A percentile compares a stretch with the other conserved stretches of the same genome.
Evolutionary conservation across 2,888 invertebrate genomes (phyloP).

Genomic region (Sphinx pinastri): DNA sequence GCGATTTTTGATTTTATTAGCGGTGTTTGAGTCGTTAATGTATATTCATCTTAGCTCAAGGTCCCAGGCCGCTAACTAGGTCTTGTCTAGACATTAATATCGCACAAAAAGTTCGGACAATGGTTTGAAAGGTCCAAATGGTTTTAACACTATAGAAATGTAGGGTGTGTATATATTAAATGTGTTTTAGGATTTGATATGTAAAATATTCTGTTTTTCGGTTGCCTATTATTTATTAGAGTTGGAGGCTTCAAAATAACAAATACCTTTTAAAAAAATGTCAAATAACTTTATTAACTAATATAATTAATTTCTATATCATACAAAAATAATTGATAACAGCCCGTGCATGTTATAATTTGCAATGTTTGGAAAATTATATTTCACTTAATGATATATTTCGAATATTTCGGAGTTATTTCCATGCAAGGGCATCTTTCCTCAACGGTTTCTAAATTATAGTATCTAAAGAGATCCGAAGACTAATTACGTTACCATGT

Average conservation of each 20-base stretch:
- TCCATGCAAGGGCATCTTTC: constrained; percentile 6
- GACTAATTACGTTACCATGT: background rate
- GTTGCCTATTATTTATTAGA: background rate
- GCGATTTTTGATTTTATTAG: constrained; percentile 6
- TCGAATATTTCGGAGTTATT: background rate
- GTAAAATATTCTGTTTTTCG: background rate
- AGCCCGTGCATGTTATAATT: constrained; percentile 41
- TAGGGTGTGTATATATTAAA: background rate
- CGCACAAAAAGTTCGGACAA: background rate
- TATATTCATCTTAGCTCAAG: constrained; percentile 24
- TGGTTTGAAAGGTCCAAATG: background rate
- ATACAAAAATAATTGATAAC: constrained; percentile 60
- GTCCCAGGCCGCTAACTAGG: background rate
- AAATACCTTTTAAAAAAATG: constrained; percentile 46
- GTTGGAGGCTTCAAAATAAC: constrained; percentile 30
- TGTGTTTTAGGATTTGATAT: background rate
- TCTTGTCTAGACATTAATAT: background rate
- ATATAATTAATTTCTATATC: constrained; percentile 48
- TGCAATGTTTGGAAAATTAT: constrained; percentile 9
- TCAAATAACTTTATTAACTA: constrained; percentile 66
- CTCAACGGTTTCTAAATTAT: background rate
- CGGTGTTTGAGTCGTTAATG: constrained; percentile 10
- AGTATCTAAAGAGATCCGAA: constrained; percentile 5
- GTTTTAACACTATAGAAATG: background rate
- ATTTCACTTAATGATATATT: constrained; percentile 1